phyloP scores from a whole-genome alignment of 1,140 invertebrate species.

The Diachasma alloeum region DNA sequence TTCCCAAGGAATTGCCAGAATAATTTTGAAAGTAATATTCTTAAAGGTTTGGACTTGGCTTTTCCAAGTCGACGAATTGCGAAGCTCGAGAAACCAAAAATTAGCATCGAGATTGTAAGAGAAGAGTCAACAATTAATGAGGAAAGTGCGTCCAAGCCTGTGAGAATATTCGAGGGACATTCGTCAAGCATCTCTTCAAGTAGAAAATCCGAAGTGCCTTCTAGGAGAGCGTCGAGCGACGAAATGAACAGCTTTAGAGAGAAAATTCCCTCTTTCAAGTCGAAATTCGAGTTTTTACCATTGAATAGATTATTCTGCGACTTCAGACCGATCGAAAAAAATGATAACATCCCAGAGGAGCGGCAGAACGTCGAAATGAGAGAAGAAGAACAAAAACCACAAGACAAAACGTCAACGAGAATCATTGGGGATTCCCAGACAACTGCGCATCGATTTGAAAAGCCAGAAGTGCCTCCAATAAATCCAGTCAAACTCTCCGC shows the following conservation, averaged over 20 bases:
- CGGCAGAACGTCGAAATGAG: background rate
- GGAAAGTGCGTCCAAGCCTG: background rate
- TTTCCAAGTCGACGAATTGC: background rate
- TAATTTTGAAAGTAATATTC: background rate
- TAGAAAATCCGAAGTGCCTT: slow-evolving; percentile 5
- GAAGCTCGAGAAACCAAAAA: background rate
- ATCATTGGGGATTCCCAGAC: background rate
- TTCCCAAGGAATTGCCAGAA: slow-evolving; percentile 8
- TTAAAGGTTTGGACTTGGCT: slow-evolving; percentile 23
- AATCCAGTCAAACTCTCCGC: background rate
- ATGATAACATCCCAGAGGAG: background rate
- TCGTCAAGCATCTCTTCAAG: background rate
- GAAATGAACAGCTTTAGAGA: slow-evolving; percentile 3
- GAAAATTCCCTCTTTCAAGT: background rate
- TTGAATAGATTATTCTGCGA: background rate
- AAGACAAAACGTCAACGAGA: background rate
- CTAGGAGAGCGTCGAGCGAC: slow-evolving; percentile 19
- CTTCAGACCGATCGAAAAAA: background rate
- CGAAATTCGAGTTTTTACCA: slow-evolving; percentile 4
- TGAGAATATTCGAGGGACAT: background rate
- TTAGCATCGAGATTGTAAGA: background rate
- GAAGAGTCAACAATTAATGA: background rate
- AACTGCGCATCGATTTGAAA: slow-evolving; percentile 19
- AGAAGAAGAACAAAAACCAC: background rate
- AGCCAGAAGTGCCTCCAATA: slow-evolving; percentile 20